These are phyloP conservation scores for Drosophila rellima DNA, from an alignment of 2,888 invertebrate species.

Conservation along the genomic window DNA sequence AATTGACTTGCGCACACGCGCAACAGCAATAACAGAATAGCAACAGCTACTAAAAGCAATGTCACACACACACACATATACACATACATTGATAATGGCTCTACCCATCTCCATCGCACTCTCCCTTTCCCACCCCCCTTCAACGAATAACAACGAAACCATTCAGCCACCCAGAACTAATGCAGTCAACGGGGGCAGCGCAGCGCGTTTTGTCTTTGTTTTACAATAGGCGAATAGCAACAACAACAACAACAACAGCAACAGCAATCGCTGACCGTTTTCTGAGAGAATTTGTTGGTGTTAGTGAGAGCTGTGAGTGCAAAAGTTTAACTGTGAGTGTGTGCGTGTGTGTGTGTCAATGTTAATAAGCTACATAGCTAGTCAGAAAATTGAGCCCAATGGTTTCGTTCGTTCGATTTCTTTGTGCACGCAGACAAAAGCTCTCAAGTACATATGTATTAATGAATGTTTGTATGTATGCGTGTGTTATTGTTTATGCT, in stretches of 20 bases:
- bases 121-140: background rate
- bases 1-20: slow-evolving; percentile 77
- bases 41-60: slow-evolving; percentile 55
- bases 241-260: slow-evolving; percentile 20
- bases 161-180: slow-evolving; percentile 29
- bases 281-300: slow-evolving; percentile 21
- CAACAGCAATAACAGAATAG: slow-evolving; percentile 30
- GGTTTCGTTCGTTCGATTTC: slow-evolving; percentile 52
- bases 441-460: background rate
- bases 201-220: slow-evolving; percentile 76
- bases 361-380: slow-evolving; percentile 67
- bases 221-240: slow-evolving; percentile 58
- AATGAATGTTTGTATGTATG: slow-evolving; percentile 9
- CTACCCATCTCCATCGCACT: background rate
- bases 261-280: slow-evolving; percentile 22
- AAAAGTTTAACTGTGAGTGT: slow-evolving; percentile 14
- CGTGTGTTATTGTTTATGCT: slow-evolving; percentile 69
- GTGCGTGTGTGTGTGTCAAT: slow-evolving; percentile 50
- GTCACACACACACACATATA: slow-evolving; percentile 54
- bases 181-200: slow-evolving; percentile 22
- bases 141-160: slow-evolving; percentile 8
- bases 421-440: slow-evolving; percentile 49
- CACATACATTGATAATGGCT: slow-evolving; percentile 17
- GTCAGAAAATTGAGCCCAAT: slow-evolving; percentile 39
- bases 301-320: slow-evolving; percentile 21